Evolutionary conservation across 2,888 invertebrate genomes (phyloP), one percentile per base, ranked within the genome.

Genomic region (Notodonta ziczac): DNA sequence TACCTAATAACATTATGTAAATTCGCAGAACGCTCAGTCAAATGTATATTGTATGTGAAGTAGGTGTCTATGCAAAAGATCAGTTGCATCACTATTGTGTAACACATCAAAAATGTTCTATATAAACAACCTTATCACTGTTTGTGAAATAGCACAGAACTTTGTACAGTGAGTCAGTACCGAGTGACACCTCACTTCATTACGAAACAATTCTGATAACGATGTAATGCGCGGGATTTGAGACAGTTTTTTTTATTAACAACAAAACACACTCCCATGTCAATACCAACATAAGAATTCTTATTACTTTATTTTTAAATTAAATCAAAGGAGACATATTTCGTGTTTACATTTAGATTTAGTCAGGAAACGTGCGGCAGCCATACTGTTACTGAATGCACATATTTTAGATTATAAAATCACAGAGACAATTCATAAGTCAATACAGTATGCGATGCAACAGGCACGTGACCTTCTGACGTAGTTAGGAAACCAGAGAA

Each of bases 91-190:
- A 59, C 46, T 54, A 59, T 78, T 76, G 65, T 74, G 69, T 76
- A 76, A 73, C 69, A 72, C 53, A 61, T 56, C 58, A 69, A 77
- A 76, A 78, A 77, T 77, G 68, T 53, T 71, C 51, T 67, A 68
- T 70, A 67, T 77, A 76, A 76, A 78, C 73, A 76, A 63, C 59
- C 60, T 65, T 76, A 83, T 79, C 81, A 70, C 50, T 66, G 61
- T 70, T 72, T 76, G 70, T 76, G 60, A 69, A 67, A 66, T 66
- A 57, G 55, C 53, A 62, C 12, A 74, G 73, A 66, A 80, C 82
- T 81, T 78, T 74, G 78, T 65, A 65, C 77, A 64, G 50, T 83
- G 83, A 83, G 57, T 83, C 81, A 83, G 68, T 62, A 24, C 42
- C 46, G 54, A 67, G 61, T 69, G 66, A 69, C 66, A 68, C 66